Base-by-base conservation (phyloP, 1,140 invertebrate genomes). In the Parapsyche elsis region DNA sequence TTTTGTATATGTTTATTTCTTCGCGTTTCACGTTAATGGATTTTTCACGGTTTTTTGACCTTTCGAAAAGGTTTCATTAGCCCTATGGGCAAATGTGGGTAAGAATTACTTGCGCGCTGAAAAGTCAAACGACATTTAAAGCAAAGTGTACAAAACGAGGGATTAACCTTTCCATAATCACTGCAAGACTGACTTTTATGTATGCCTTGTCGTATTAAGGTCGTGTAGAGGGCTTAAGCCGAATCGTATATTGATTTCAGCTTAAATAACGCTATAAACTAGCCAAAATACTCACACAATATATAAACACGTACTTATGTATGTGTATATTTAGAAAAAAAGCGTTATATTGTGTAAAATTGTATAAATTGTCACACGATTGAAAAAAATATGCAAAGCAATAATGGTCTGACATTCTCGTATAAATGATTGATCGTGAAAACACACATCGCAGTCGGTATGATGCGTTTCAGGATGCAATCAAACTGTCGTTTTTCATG, bases 401-500 rank as follows among this genome's bases (percentile, higher is more conserved):
- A 61, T 61, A 61, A 61, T 61, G 16, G 57, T 45, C 73, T 45
- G 23, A 74, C 59, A 26, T 53, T 64, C 38, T 38, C 30, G 30
- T 38, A 4, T 38, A 19, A 21, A 77, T 77, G 76, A 81, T 81
- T 53, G 80, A 81, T 81, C 57, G 30, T 30, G 44, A 44, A 59
- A 57, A 44, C 44, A 24, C 59, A 75, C 38, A 73, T 44, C 14
- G 57, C 30, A 67, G 16, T 76, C 67, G 44, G 71, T 75, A 19
- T 14, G 45, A 67, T 30, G 46, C 45, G 53, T 53, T 61, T 23
- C 73, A 14, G 76, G 26, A 19, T 71, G 61, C 74, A 73, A 80
- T 80, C 49, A 82, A 80, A 80, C 30, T 64, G 81, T 75, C 79
- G 75, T 80, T 80, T 82, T 82, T 80, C 78, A 82, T 71, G 70